phyloP scores from a whole-genome alignment of 2,888 invertebrate genomes.

The Alviniconcha strummeri region DNA sequence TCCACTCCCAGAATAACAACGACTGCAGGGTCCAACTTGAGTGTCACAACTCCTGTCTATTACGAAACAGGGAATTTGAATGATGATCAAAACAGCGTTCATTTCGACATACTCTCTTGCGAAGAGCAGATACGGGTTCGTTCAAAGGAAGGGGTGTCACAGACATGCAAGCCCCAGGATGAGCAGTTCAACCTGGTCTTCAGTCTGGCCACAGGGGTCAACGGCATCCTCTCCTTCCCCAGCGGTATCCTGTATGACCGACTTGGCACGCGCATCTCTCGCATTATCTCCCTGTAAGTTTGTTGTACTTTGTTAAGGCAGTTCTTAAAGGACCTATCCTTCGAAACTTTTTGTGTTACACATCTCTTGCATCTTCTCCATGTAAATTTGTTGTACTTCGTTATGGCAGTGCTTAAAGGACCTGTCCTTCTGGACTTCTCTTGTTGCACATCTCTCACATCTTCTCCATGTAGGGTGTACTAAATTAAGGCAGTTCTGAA shows the following conservation, averaged over 20 bases:
- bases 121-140: conserved; percentile 13
- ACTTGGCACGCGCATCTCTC: conserved; percentile 45
- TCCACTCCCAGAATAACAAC: background rate
- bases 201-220: conserved; percentile 46
- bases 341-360: too few species aligned
- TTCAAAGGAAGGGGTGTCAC: background rate
- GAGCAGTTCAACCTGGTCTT: conserved; percentile 49
- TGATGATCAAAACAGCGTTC: background rate
- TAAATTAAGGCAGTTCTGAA: too few species aligned
- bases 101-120: conserved; percentile 19
- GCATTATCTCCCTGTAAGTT: conserved; percentile 47
- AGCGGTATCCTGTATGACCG: conserved; percentile 48
- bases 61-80: background rate
- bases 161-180: conserved; percentile 42
- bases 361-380: background rate
- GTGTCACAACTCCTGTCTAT: background rate
- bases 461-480: too few species aligned
- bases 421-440: too few species aligned
- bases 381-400: background rate
- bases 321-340: too few species aligned
- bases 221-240: conserved; percentile 43
- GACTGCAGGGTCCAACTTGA: background rate
- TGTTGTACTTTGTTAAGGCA: too few species aligned
- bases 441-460: too few species aligned
- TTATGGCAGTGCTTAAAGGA: background rate